Base-by-base conservation (phyloP, 2,113 vertebrate genomes). In the Elephas maximus region DNA sequence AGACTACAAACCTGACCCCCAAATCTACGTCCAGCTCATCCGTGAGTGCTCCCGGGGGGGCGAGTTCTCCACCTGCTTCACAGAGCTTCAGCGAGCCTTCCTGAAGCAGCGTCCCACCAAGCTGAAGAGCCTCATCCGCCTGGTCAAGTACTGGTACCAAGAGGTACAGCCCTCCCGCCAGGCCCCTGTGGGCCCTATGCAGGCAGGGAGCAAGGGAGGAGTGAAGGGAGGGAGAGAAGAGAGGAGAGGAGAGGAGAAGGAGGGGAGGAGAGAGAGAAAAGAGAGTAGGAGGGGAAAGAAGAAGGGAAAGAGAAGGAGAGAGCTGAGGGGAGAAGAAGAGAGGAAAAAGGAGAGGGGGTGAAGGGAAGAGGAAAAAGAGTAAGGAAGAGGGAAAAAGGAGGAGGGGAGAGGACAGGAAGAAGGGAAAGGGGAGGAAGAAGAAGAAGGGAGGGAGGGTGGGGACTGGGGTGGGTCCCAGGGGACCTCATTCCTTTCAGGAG, bases 51-150 rank as follows among this genome's bases (percentile, higher is more conserved):
- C 4, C 3, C 60, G 6, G 45, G 0, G 8, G 1, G 96, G 95
- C 0, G 95, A 97, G 88, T 97, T 98, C 87, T 98, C 97, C 63
- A 20, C 96, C 76, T 98, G 94, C 94, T 98, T 98, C 86, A 96
- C 94, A 0, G 95, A 98, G 90, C 94, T 97, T 6, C 96, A 97
- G 94, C 17, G 60, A 10, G 28, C 2, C 92, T 98, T 98, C 67
- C 83, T 98, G 67, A 96, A 15, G 82, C 0, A 0, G 1, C 67
- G 83, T 0, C 90, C 92, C 0, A 0, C 98, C 84, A 97, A 97
- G n/a, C 62, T 98, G 21, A 96, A 98, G 94, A 97, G 93, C 41
- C 97, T 98, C 48, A 88, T 97, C 89, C 93, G 89, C 80, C 95
- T 98, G 0, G 91, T 96, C 62, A 98, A 97, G 76, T 4, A 84